A percentile compares a stretch with the other conserved stretches of the same genome.
phyloP scores from a whole-genome alignment of 2,113 vertebrate species.

The Lichenostomus cassidix region DNA sequence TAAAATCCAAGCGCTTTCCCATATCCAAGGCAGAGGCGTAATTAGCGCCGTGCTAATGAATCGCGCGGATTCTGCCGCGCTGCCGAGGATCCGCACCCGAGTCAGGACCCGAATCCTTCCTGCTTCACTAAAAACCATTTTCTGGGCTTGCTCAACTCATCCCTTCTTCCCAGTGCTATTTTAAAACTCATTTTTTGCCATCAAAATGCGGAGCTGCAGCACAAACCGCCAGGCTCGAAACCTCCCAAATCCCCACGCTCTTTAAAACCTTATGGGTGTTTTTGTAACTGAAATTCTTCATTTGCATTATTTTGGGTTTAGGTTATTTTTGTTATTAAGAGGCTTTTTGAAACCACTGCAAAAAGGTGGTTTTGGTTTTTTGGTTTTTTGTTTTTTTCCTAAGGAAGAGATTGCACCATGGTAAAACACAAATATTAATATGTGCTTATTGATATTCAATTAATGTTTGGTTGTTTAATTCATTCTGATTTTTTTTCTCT shows the following conservation, averaged over 20 bases:
- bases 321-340: background rate
- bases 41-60: background rate
- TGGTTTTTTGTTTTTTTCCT: background rate
- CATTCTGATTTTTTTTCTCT: background rate
- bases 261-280: background rate
- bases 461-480: background rate
- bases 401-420: background rate
- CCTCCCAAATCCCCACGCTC: fast-evolving
- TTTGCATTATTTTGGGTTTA: background rate
- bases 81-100: background rate
- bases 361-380: background rate
- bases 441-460: background rate
- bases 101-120: background rate
- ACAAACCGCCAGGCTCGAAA: background rate
- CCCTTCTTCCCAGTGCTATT: background rate
- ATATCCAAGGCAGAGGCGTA: background rate
- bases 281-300: background rate
- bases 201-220: background rate
- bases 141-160: background rate
- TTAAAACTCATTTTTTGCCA: background rate
- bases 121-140: background rate
- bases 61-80: background rate
- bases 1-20: background rate
- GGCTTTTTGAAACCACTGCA: background rate
- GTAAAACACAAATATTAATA: fast-evolving